A percentile compares a stretch with the other conserved stretches of the same genome.
These are phyloP conservation scores for Aphidius ervi DNA, from an alignment of 1,140 invertebrate genomes.

Conservation along the genomic window DNA sequence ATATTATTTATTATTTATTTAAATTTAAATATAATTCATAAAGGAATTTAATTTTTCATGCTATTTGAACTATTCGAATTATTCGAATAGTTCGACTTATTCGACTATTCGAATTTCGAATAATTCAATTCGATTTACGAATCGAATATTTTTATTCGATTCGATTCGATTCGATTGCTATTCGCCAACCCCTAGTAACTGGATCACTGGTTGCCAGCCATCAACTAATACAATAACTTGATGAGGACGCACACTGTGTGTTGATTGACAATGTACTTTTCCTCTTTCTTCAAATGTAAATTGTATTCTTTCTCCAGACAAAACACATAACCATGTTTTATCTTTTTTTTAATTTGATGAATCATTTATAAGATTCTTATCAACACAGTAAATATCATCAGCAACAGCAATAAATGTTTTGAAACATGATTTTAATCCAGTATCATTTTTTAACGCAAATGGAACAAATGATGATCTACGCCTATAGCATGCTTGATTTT, in stretches of 20 bases:
- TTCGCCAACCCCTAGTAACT: no score
- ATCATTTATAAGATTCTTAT: slow-evolving; percentile 22
- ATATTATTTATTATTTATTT: no score
- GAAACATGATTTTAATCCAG: slow-evolving; percentile 79
- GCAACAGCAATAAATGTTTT: slow-evolving; percentile 68
- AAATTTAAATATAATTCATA: no score
- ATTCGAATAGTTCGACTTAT: no score
- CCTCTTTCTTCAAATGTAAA: slow-evolving; percentile 81
- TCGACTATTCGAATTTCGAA: no score
- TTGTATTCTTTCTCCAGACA: slow-evolving; percentile 66
- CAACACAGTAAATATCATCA: slow-evolving; percentile 40
- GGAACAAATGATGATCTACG: slow-evolving; percentile 86
- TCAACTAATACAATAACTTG: slow-evolving; percentile 84
- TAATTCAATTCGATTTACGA: no score
- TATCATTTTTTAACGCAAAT: slow-evolving; percentile 86
- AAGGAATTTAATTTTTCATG: no score
- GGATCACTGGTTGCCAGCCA: slow-evolving; percentile 85
- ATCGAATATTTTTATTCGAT: no score
- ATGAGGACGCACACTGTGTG: slow-evolving; percentile 76
- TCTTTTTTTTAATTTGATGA: slow-evolving; percentile 41
- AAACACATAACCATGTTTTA: slow-evolving; percentile 67
- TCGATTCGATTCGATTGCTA: no score
- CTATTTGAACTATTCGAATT: no score
- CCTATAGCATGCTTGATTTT: slow-evolving; percentile 54
- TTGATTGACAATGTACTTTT: slow-evolving; percentile 73